Conservation (phyloP, 2,113 vertebrate genomes). For the Rhinopomastus cyanomelas region DNA sequence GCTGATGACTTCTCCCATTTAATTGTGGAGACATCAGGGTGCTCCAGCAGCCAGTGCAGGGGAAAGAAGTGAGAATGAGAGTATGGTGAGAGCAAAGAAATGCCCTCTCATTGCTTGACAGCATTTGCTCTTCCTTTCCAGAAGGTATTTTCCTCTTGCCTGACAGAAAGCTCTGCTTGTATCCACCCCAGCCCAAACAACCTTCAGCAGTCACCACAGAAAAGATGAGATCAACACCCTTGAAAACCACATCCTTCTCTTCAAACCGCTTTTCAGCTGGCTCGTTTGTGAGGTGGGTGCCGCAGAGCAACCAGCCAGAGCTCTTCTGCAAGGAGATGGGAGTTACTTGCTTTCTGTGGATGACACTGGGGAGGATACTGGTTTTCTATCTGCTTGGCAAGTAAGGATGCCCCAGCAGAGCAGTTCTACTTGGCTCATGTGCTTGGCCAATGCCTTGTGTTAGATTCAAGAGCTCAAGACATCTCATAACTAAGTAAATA, state of each 20-base stretch:
- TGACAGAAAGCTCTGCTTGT: neutral
- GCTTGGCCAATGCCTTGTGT: neutral
- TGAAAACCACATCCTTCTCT: neutral
- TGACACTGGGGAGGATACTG: neutral
- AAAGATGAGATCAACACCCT: neutral
- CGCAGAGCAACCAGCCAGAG: neutral
- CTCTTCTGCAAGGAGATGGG: neutral
- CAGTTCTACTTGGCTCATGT: neutral
- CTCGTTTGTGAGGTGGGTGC: neutral
- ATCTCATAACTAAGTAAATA: neutral
- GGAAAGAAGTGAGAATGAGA: neutral
- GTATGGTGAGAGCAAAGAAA: neutral
- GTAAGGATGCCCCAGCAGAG: neutral
- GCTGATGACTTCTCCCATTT: neutral
- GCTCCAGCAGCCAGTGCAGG: neutral
- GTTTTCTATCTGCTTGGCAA: neutral
- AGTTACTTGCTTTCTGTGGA: neutral
- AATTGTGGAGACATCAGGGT: neutral
- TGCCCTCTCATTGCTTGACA: neutral
- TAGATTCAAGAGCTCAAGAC: neutral
- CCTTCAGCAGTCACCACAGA: neutral
- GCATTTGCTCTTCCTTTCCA: neutral
- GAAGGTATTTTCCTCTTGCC: neutral
- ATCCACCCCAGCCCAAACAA: neutral
- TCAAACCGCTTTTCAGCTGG: neutral